Evolutionary conservation across 2,888 invertebrate genomes (phyloP), one percentile per base, ranked within the genome.

Genomic region (Dysmachus trigonus): DNA sequence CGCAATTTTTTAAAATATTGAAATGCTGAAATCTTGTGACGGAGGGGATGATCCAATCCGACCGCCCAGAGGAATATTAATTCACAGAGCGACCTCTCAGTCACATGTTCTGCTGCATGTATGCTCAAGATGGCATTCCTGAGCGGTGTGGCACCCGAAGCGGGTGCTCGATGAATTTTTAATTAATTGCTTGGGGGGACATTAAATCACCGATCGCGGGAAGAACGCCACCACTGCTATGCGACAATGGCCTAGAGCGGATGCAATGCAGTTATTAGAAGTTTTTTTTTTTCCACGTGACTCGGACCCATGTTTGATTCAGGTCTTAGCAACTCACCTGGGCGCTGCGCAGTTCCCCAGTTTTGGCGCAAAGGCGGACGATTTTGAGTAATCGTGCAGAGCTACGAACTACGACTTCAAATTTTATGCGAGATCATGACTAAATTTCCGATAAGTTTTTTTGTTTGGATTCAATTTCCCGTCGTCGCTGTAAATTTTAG

Each of bases 391-490:
- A 41, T 51, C 79, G 79, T 79, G 79, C 41, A 47, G 8, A 79
- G 51, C 13, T 41, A 51, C 15, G 31, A 51, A 22, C 79, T 18
- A 7, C 30, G 38, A 51, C 10, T 62, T 62, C 18, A 62, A 62
- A 62, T 62, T 62, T 62, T 62, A 79, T 79, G 79, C 27, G 18
- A 13, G 51, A 51, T 79, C 79, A 79, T 79, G 79, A 79, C 79
- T 79, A 79, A 79, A 47, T 51, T 79, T 79, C 30, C 79, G 47
- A 79, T 79, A 79, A 79, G 31, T 30, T 35, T 73, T 30, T 76
- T 76, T 73, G 13, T 76, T 79, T 51, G 79, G 15, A 30, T 79
- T 79, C 79, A n/a, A 47, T 47, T 47, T 79, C 79, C 79, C 79
- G 62, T 79, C 47, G 31, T 79, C 51, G n/a, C n/a, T n/a, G 47